Percentiles rank a stretch among this genome's conserved stretches.
These are phyloP conservation scores for Alauda arvensis DNA, from an alignment of 2,797 vertebrate genomes.

Conservation along the genomic window DNA sequence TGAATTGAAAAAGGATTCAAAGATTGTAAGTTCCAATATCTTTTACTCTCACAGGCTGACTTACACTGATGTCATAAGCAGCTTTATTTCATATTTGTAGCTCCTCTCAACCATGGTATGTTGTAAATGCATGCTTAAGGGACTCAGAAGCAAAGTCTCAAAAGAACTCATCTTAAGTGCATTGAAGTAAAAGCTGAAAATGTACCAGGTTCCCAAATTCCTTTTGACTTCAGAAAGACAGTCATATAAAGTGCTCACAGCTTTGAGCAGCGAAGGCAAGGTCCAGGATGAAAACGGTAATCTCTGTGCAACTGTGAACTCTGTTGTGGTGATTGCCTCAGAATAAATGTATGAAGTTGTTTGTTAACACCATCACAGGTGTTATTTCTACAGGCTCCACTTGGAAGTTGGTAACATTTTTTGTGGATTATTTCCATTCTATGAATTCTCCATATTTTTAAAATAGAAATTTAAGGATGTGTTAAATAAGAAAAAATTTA, in stretches of 20 bases:
- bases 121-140: not conserved
- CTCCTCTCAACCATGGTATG: not conserved
- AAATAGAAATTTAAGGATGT: not conserved
- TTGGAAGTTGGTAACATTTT: not conserved
- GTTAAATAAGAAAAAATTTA: not conserved
- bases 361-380: not conserved
- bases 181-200: not conserved
- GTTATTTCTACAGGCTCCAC: not conserved
- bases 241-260: not conserved
- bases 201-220: not conserved
- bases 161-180: not conserved
- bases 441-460: not conserved
- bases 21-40: not conserved
- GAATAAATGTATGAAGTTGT: not conserved
- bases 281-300: not conserved
- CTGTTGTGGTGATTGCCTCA: not conserved
- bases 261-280: not conserved
- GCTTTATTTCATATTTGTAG: slow-evolving; percentile 1
- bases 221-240: not conserved
- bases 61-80: not conserved
- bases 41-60: not conserved
- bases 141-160: not conserved
- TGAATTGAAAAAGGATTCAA: not conserved
- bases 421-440: not conserved
- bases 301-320: not conserved